Percentiles rank a stretch among this genome's conserved stretches.
Conservation (phyloP, 1,140 invertebrate species). For the Drosophila navojoa region DNA sequence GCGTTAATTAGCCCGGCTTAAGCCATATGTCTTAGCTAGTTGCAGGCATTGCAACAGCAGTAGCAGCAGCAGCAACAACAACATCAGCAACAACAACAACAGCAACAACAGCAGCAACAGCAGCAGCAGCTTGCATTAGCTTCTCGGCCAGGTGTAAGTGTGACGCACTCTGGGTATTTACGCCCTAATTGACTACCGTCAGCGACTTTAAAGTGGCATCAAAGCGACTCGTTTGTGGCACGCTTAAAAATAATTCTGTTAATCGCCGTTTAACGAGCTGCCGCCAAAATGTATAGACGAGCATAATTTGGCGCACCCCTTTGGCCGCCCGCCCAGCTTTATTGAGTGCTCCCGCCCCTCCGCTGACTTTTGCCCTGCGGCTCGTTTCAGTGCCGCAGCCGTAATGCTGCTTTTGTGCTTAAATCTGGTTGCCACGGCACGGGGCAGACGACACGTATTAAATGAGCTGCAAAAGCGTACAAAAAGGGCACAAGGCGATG, state of each 20-base stretch:
- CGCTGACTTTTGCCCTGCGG: conserved; percentile 62
- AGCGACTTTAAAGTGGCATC: conserved; percentile 70
- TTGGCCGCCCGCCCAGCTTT: neutral
- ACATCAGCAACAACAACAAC: too few species aligned
- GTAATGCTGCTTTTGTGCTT: conserved; percentile 78
- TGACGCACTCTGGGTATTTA: conserved; percentile 18
- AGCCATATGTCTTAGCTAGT: conserved; percentile 20
- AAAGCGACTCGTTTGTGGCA: conserved; percentile 58
- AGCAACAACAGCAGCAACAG: too few species aligned
- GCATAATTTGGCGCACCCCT: conserved; percentile 47
- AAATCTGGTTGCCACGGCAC: conserved; percentile 77
- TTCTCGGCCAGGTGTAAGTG: neutral
- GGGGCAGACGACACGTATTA: conserved; percentile 78
- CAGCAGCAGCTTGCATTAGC: neutral
- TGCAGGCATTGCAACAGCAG: conserved; percentile 9
- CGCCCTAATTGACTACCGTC: conserved; percentile 66
- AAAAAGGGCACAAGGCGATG: conserved; percentile 39
- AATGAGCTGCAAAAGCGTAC: conserved; percentile 73
- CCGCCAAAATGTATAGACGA: conserved; percentile 46
- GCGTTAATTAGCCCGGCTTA: conserved; percentile 11
- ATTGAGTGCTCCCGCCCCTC: neutral
- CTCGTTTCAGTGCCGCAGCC: conserved; percentile 52
- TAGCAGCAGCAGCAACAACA: neutral
- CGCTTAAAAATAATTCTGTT: conserved; percentile 54
- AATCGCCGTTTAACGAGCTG: conserved; percentile 75